Evolutionary conservation across 2,888 invertebrate species (phyloP).

Genomic region (Pristionchus maxplancki): DNA sequence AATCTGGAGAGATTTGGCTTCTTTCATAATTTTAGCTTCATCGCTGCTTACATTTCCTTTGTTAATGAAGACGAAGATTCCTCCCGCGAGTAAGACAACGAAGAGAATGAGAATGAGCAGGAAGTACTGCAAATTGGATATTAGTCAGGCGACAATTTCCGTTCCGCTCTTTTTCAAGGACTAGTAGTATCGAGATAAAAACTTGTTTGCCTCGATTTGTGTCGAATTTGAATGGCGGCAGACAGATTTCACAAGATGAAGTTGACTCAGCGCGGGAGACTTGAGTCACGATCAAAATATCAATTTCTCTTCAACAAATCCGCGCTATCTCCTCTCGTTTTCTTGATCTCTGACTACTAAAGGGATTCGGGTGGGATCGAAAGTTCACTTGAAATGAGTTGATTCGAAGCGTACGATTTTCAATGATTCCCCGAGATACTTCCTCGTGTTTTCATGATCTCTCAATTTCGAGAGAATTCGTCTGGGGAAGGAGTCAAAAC

Average conservation of each 20-base stretch:
- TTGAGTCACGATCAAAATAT: background rate
- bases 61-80: conserved; percentile 62
- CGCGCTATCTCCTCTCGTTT: background rate
- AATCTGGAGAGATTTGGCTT: conserved; percentile 55
- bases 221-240: background rate
- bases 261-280: conserved; percentile 18
- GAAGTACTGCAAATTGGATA: conserved; percentile 62
- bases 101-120: conserved; percentile 63
- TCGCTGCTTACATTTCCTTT: conserved; percentile 58
- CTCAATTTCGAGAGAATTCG: background rate
- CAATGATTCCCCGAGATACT: background rate
- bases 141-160: background rate
- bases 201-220: background rate
- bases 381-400: background rate
- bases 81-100: conserved; percentile 63
- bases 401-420: too few species aligned
- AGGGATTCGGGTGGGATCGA: background rate
- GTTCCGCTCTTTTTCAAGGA: background rate
- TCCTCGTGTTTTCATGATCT: background rate
- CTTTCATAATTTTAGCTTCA: background rate
- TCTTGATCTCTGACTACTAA: background rate
- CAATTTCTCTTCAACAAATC: background rate
- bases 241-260: background rate
- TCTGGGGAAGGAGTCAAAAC: background rate
- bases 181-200: background rate